Evolutionary conservation across 1,140 invertebrate genomes (phyloP).

Genomic region (Grapholita molesta): DNA sequence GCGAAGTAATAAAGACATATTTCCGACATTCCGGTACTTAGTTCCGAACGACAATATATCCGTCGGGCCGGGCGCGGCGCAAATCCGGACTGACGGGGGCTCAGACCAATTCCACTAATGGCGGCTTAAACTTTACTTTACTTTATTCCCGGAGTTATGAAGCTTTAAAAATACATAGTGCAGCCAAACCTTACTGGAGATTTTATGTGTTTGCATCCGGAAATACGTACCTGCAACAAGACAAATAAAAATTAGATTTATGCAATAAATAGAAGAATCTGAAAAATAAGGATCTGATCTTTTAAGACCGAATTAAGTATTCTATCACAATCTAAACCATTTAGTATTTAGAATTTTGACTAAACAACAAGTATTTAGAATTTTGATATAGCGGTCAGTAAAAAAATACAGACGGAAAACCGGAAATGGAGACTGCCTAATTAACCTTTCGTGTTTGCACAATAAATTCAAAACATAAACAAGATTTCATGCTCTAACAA

Average conservation of each 20-base stretch:
- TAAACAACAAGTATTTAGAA: too few species aligned
- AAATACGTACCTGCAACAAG: neutral
- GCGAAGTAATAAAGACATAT: constrained; percentile 5
- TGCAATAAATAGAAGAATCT: too few species aligned
- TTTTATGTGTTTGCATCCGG: neutral
- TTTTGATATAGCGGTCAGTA: too few species aligned
- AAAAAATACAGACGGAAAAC: too few species aligned
- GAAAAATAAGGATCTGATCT: too few species aligned
- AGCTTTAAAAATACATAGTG: constrained; percentile 23
- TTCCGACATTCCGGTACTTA: constrained; percentile 8
- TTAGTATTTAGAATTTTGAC: too few species aligned
- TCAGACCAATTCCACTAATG: constrained; percentile 62
- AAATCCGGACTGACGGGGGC: constrained; percentile 56
- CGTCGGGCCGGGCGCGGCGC: constrained; percentile 27
- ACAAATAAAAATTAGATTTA: neutral
- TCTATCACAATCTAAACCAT: too few species aligned
- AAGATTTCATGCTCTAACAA: constrained; percentile 22
- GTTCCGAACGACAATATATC: constrained; percentile 30
- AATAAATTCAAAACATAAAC: constrained; percentile 28
- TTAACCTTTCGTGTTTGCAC: neutral
- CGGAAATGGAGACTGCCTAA: neutral
- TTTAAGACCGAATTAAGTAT: too few species aligned
- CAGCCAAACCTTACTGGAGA: neutral
- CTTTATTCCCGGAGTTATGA: constrained; percentile 49
- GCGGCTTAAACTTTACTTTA: constrained; percentile 54